Evolutionary conservation across 2,888 invertebrate species (phyloP), one percentile per base, ranked within the genome.

Genomic region (Cantharis nigra): DNA sequence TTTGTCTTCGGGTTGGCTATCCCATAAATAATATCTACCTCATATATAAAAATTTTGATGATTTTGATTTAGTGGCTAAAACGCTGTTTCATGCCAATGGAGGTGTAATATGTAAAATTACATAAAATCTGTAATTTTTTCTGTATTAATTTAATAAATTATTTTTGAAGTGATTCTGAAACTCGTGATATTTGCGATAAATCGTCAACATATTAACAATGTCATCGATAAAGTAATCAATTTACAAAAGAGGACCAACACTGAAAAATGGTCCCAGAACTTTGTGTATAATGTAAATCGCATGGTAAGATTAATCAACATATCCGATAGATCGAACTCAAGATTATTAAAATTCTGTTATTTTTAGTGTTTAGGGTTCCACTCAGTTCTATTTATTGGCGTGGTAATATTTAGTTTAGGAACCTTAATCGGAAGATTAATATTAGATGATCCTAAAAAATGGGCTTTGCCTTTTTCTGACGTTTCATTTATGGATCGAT

Each of bases 401-500:
- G 9, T 7, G 3, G 13, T 7, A 67, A 9, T n/a, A 13, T n/a
- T 23, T 23, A 3, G 20, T 26, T 0, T 3, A n/a, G 16, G 13
- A 67, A 67, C 65, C 18, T 2, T 23, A 1, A 0, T 13, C 23
- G n/a, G 1, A 63, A 63, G 77, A 49, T 2, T 77, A 9, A 16
- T 64, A 13, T 20, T 26, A 0, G 30, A 67, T 3, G 62, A 77
- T 20, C 20, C 28, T 0, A 26, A 3, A 7, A 63, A 77, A 71
- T 74, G 77, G 74, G 30, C 26, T 7, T 69, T 63, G 26, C 77
- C 77, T 7, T 30, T 77, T 64, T 63, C 69, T 3, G 71, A 77
- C 7, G 16, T 74, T 10, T 28, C 74, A 9, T 63, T 74, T 16
- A 62, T 77, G 11, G 69, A 77, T 23, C 67, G 18, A 28, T 63